These are phyloP conservation scores for Anabas testudineus DNA, from an alignment of 2,797 vertebrate genomes.

Conservation along the genomic window DNA sequence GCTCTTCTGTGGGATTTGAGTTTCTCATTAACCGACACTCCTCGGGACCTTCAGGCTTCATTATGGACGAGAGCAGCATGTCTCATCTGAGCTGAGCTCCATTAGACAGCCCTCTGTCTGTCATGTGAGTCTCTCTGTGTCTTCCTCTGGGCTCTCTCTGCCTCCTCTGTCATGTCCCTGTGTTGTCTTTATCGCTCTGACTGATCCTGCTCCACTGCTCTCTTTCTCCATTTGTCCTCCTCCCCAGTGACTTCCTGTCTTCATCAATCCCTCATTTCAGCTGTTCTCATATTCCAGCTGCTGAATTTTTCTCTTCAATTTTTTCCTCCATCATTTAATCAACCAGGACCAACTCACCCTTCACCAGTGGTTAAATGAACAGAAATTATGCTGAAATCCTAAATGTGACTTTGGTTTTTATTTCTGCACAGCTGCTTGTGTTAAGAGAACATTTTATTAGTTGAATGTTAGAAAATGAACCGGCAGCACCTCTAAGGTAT, in stretches of 20 bases:
- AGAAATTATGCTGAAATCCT: too few relatives aligned
- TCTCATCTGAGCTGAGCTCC: slow-evolving; percentile 45
- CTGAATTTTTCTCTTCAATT: slow-evolving; percentile 6
- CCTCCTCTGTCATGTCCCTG: slow-evolving; percentile 51
- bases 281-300: slow-evolving; percentile 5
- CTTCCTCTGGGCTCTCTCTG: slow-evolving; percentile 38
- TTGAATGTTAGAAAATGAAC: too few relatives aligned
- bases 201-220: slow-evolving; percentile 40
- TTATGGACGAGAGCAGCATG: slow-evolving; percentile 36
- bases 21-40: slow-evolving; percentile 20
- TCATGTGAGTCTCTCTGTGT: slow-evolving; percentile 34
- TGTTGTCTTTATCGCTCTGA: slow-evolving; percentile 54
- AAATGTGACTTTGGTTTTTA: too few relatives aligned
- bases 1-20: slow-evolving; percentile 26
- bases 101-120: slow-evolving; percentile 48
- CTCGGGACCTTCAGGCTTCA: slow-evolving; percentile 52
- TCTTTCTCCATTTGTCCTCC: slow-evolving; percentile 35
- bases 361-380: background rate
- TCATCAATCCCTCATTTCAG: slow-evolving; percentile 4
- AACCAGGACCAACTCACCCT: background rate
- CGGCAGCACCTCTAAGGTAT: too few relatives aligned
- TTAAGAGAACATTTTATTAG: too few relatives aligned
- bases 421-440: too few relatives aligned
- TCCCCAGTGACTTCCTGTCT: slow-evolving; percentile 24
- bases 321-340: slow-evolving; percentile 16